These are phyloP conservation scores for Australoheros scitulus DNA, from an alignment of 2,113 vertebrate species.

Conservation along the genomic window DNA sequence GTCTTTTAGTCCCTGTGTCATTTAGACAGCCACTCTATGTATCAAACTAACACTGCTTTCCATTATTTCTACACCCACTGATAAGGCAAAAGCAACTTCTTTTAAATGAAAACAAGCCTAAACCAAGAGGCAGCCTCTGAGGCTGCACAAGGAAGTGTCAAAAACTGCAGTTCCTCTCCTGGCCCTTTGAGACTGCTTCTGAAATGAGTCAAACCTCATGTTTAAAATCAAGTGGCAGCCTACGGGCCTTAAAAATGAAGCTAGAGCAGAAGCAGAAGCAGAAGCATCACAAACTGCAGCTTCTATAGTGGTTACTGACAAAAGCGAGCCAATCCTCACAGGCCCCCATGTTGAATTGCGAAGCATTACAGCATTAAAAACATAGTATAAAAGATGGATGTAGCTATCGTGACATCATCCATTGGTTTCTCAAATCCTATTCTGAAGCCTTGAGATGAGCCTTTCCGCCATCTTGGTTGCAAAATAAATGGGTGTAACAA, in stretches of 20 bases:
- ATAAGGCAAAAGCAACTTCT: neutral
- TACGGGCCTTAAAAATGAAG: neutral
- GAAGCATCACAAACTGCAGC: neutral
- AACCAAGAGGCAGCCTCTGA: neutral
- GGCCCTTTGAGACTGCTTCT: neutral
- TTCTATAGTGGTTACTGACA: neutral
- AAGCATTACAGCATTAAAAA: neutral
- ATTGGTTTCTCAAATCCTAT: neutral
- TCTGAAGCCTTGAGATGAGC: no score
- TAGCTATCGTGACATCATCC: neutral
- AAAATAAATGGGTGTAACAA: no score
- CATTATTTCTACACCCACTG: neutral
- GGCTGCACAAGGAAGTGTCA: neutral
- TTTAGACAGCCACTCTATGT: neutral
- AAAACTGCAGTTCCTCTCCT: neutral
- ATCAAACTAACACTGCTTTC: constrained; percentile 24
- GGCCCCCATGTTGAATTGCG: neutral
- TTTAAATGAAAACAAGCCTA: neutral
- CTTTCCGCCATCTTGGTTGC: no score
- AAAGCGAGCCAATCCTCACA: fast-evolving
- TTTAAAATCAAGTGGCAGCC: neutral
- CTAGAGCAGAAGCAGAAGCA: neutral
- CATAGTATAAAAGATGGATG: neutral
- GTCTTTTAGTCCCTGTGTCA: constrained; percentile 11
- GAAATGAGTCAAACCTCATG: neutral